Conservation (phyloP, 2,113 vertebrate genomes). For the Paralichthys olivaceus region DNA sequence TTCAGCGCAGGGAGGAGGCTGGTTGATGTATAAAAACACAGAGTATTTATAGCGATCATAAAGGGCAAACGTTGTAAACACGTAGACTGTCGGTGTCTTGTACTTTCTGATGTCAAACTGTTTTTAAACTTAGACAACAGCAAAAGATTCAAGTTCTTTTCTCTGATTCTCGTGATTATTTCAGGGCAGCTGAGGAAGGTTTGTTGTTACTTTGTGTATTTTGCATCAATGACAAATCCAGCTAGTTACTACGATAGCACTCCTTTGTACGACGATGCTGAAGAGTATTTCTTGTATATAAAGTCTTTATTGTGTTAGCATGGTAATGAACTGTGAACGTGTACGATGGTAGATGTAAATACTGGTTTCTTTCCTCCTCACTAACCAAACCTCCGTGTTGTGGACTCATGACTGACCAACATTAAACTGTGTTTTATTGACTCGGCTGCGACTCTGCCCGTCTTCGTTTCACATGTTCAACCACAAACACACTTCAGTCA, state of each 20-base stretch:
- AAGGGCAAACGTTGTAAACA: conserved; percentile 89
- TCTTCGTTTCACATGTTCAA: background rate
- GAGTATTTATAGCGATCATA: conserved; percentile 88
- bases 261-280: conserved; percentile 87
- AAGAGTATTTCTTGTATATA: conserved; percentile 83
- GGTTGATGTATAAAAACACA: conserved; percentile 85
- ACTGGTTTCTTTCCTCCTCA: conserved; percentile 86
- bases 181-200: conserved; percentile 52
- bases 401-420: conserved; percentile 91
- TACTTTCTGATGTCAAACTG: conserved; percentile 93
- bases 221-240: conserved; percentile 75
- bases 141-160: conserved; percentile 58
- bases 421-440: conserved; percentile 83
- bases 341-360: conserved; percentile 93
- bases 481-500: too few species aligned
- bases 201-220: conserved; percentile 78
- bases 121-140: conserved; percentile 69
- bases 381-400: conserved; percentile 90
- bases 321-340: conserved; percentile 89
- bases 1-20: conserved; percentile 67
- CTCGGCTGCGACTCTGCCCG: conserved; percentile 21
- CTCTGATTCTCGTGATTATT: conserved; percentile 57
- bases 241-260: conserved; percentile 34
- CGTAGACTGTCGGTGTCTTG: conserved; percentile 88
- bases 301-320: conserved; percentile 93